A percentile compares a stretch with the other conserved stretches of the same genome.
phyloP scores from a whole-genome alignment of 2,888 invertebrate genomes.

The Noctua janthina region DNA sequence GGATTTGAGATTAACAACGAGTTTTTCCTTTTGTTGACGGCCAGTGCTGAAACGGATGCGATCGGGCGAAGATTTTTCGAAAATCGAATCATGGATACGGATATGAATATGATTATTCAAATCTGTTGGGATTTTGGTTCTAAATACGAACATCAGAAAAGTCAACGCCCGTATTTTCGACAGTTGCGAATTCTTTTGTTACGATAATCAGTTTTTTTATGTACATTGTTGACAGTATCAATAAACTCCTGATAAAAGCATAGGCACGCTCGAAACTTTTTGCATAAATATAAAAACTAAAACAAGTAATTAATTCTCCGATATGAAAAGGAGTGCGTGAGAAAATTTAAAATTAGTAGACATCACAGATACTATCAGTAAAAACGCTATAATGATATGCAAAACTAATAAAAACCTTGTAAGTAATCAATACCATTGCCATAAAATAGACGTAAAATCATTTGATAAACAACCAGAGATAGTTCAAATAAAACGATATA shows the following conservation, averaged over 20 bases:
- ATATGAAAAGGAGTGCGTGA: neutral
- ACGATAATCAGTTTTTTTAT: neutral
- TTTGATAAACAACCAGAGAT: slow-evolving; percentile 70
- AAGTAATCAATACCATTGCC: slow-evolving; percentile 50
- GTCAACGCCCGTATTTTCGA: slow-evolving; percentile 14
- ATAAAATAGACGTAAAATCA: slow-evolving; percentile 37
- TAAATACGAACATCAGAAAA: slow-evolving; percentile 31
- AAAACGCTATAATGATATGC: slow-evolving; percentile 11
- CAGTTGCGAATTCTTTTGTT: neutral
- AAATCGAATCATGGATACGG: slow-evolving; percentile 56
- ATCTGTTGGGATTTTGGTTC: slow-evolving; percentile 44
- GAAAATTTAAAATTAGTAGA: slow-evolving; percentile 2
- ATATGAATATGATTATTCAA: slow-evolving; percentile 59
- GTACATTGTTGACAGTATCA: neutral
- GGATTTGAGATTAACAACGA: slow-evolving; percentile 71
- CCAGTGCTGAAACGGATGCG: slow-evolving; percentile 47
- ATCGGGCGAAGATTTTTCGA: slow-evolving; percentile 54
- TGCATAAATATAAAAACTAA: neutral
- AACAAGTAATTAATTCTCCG: neutral
- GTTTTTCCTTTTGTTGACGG: slow-evolving; percentile 68
- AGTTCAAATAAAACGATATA: slow-evolving; percentile 72
- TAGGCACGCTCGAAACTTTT: neutral
- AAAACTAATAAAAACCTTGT: slow-evolving; percentile 43
- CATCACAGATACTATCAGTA: slow-evolving; percentile 15
- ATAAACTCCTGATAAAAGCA: neutral